phyloP scores from a whole-genome alignment of 2,888 invertebrate species.

The Eubasilissa splendida region DNA sequence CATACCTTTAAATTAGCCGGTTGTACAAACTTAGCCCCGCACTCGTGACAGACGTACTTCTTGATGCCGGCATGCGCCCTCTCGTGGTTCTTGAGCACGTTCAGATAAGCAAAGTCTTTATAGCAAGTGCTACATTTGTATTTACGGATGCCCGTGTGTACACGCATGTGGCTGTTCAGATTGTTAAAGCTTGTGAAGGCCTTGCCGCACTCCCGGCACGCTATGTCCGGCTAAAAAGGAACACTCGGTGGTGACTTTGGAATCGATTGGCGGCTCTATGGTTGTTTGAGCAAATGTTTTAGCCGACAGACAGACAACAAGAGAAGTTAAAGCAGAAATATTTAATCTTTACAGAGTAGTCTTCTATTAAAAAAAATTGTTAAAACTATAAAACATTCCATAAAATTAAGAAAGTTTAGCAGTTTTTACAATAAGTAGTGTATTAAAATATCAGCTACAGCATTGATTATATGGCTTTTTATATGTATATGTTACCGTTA shows the following conservation, averaged over 20 bases:
- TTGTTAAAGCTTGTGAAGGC: constrained; percentile 73
- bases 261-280: not conserved
- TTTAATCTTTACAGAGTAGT: not conserved
- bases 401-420: too few species aligned
- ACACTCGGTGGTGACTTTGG: constrained; percentile 9
- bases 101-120: constrained; percentile 73
- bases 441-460: too few species aligned
- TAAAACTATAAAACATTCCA: too few species aligned
- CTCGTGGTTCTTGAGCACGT: constrained; percentile 70
- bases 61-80: constrained; percentile 75
- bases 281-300: too few species aligned
- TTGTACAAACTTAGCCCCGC: constrained; percentile 74
- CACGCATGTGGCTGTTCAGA: constrained; percentile 72
- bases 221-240: constrained; percentile 68
- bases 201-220: constrained; percentile 69
- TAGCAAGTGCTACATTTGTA: constrained; percentile 68
- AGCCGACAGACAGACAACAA: too few species aligned
- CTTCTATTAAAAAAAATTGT: too few species aligned
- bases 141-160: constrained; percentile 69
- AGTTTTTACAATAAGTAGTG: too few species aligned
- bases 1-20: constrained; percentile 69
- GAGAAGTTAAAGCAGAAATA: not conserved
- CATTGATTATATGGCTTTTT: too few species aligned
- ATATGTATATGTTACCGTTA: too few species aligned
- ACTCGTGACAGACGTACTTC: constrained; percentile 79